phyloP scores from a whole-genome alignment of 2,113 vertebrate genomes.

The Oncorhynchus tshawytscha region DNA sequence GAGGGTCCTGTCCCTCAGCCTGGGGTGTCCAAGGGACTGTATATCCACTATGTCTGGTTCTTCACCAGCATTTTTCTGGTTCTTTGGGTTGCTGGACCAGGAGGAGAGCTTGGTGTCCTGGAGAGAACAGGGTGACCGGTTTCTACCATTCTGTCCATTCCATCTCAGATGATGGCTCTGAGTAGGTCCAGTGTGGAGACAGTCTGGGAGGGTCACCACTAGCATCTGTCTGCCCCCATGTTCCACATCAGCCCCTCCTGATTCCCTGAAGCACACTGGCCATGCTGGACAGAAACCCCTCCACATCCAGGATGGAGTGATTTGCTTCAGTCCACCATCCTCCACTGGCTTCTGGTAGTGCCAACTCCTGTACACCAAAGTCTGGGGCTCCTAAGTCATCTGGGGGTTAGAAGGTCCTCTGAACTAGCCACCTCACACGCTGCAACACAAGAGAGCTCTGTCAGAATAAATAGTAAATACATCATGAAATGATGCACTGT shows the following conservation, averaged over 20 bases:
- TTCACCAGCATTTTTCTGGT: background rate
- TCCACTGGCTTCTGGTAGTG: conserved; percentile 1
- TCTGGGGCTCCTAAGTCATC: background rate
- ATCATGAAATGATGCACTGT: background rate
- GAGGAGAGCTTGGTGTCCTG: conserved; percentile 4
- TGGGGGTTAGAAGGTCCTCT: background rate
- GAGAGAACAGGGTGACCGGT: background rate
- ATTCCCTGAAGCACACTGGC: conserved; percentile 8
- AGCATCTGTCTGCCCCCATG: background rate
- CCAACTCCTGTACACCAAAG: conserved; percentile 9
- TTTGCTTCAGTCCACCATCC: background rate
- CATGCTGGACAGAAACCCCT: conserved; percentile 5
- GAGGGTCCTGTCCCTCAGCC: conserved; percentile 26
- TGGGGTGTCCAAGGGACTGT: conserved; percentile 26
- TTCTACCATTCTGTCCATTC: background rate
- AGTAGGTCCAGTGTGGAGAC: background rate
- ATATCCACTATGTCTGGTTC: background rate
- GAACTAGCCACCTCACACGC: conserved; percentile 17
- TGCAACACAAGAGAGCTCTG: conserved; percentile 23
- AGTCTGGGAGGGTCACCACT: conserved; percentile 18
- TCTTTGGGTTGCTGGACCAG: conserved; percentile 12
- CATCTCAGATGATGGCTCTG: background rate
- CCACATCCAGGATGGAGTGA: background rate
- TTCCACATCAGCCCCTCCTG: conserved; percentile 23
- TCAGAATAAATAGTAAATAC: background rate